A percentile compares a stretch with the other conserved stretches of the same genome.
Evolutionary conservation across 2,888 invertebrate genomes (phyloP).

Genomic region (Caenorhabditis sp.): DNA sequence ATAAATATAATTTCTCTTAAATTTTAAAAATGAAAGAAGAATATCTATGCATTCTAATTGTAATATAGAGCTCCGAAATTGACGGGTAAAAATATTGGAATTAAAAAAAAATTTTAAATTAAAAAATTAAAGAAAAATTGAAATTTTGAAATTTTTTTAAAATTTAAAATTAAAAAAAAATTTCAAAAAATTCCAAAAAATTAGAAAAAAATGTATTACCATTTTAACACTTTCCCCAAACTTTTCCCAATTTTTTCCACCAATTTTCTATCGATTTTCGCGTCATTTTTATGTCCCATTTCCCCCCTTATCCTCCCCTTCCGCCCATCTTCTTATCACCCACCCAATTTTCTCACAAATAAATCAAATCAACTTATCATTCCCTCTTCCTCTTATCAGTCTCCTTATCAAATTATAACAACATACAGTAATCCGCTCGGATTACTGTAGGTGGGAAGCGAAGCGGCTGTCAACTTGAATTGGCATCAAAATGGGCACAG

Average conservation of each 20-base stretch:
- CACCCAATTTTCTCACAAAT: constrained; percentile 4
- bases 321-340: constrained; percentile 2
- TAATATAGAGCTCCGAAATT: neutral
- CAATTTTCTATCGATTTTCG: neutral
- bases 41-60: no score
- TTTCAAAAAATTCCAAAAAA: no score
- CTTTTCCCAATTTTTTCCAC: neutral
- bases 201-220: constrained; percentile 13
- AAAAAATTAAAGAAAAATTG: no score
- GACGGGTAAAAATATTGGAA: constrained; percentile 2
- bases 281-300: neutral
- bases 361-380: neutral
- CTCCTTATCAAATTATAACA: neutral
- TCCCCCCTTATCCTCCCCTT: neutral
- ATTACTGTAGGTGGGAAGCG: constrained; percentile 8
- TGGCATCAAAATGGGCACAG: constrained; percentile 28
- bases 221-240: constrained; percentile 14
- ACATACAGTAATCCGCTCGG: neutral
- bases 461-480: constrained; percentile 55
- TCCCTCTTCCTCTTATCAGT: neutral
- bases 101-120: constrained; percentile 5
- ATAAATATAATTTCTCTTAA: neutral
- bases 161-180: no score
- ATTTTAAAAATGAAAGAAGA: neutral
- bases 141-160: neutral